phyloP scores from a whole-genome alignment of 1,140 invertebrate genomes.

The Lasioglossum albipes region DNA sequence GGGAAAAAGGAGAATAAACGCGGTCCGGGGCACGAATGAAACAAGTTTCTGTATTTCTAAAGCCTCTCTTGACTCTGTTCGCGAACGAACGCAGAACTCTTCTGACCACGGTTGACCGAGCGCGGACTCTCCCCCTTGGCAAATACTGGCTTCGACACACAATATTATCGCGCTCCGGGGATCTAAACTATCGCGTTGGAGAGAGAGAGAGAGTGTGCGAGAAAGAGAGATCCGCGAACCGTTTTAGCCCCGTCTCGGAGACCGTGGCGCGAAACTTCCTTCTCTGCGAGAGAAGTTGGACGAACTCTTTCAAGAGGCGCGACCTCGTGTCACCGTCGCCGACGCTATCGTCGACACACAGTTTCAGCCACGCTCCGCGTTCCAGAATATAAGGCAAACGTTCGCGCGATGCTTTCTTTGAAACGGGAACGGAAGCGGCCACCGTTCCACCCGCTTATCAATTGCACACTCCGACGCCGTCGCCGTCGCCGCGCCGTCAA shows the following conservation, averaged over 20 bases:
- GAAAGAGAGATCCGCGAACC: too few relatives aligned
- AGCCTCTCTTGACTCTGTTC: conserved; percentile 40
- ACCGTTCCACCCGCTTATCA: too few relatives aligned
- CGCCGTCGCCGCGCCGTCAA: too few relatives aligned
- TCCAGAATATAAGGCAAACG: neutral
- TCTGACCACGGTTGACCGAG: conserved; percentile 28
- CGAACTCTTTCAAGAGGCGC: conserved; percentile 28
- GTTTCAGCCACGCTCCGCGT: conserved; percentile 13
- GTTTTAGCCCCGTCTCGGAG: conserved; percentile 14
- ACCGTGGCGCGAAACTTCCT: conserved; percentile 23
- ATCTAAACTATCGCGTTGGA: conserved; percentile 65
- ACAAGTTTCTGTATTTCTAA: conserved; percentile 70
- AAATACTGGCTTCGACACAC: conserved; percentile 68
- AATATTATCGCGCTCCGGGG: conserved; percentile 69
- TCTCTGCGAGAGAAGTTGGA: conserved; percentile 8
- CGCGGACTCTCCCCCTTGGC: conserved; percentile 48
- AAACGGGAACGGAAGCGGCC: neutral
- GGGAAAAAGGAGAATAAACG: conserved; percentile 27
- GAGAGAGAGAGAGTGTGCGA: too few relatives aligned
- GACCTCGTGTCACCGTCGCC: neutral
- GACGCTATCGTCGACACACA: conserved; percentile 1
- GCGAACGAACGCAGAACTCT: conserved; percentile 17
- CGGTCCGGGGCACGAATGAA: conserved; percentile 42
- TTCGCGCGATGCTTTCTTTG: neutral
- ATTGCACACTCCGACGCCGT: too few relatives aligned